These are phyloP conservation scores for Australoheros facetus DNA, from an alignment of 2,797 vertebrate genomes.

Conservation along the genomic window DNA sequence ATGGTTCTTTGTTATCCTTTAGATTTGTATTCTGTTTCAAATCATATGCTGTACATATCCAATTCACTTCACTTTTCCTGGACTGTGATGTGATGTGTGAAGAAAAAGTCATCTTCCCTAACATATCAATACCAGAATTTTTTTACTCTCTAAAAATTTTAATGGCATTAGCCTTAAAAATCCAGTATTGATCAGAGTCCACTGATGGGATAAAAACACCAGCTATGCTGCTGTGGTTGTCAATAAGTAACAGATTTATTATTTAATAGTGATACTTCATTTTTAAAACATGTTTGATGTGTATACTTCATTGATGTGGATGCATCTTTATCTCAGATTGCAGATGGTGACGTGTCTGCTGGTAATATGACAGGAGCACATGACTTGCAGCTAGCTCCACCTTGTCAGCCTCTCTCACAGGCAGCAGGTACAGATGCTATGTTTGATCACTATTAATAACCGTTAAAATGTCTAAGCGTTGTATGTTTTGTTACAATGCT, in stretches of 20 bases:
- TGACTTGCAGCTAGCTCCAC: conserved; percentile 87
- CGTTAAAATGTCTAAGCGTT: not conserved
- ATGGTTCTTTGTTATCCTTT: not conserved
- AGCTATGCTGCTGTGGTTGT: not conserved
- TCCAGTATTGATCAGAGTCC: not conserved
- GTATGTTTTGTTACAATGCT: not conserved
- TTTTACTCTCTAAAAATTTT: not conserved
- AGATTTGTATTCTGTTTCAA: not conserved
- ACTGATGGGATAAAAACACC: not conserved
- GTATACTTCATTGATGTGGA: not conserved
- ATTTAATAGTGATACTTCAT: not conserved
- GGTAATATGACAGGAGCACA: conserved; percentile 86
- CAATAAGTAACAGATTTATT: not conserved
- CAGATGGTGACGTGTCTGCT: conserved; percentile 86
- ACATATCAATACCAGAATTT: not conserved
- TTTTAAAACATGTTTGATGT: not conserved
- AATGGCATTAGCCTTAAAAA: not conserved
- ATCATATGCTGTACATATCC: not conserved
- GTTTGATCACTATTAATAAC: not conserved
- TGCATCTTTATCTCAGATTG: conserved; percentile 79
- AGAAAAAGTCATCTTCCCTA: not conserved
- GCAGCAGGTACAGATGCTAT: conserved; percentile 84
- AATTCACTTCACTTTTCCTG: not conserved
- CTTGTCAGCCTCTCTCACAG: conserved; percentile 87
- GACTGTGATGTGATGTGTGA: not conserved